phyloP scores from a whole-genome alignment of 2,797 vertebrate species.

The Cichlasoma orientale region DNA sequence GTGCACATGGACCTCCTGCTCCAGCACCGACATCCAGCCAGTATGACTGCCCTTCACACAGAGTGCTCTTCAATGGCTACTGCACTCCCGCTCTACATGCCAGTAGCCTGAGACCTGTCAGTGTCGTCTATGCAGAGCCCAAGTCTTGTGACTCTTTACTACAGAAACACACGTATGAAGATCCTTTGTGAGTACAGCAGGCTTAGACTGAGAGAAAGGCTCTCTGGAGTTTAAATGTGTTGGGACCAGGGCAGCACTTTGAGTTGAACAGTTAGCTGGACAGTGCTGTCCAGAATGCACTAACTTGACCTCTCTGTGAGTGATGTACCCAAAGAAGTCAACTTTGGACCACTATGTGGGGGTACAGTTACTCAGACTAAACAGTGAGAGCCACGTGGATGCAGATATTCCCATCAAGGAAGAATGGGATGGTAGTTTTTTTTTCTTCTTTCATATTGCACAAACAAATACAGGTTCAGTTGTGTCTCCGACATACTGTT shows the following conservation, averaged over 20 bases:
- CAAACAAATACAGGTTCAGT: slow-evolving; percentile 32
- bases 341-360: slow-evolving; percentile 23
- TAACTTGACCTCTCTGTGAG: slow-evolving; percentile 12
- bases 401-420: slow-evolving; percentile 35
- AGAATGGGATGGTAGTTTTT: slow-evolving; percentile 8
- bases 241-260: slow-evolving; percentile 13
- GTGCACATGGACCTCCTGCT: slow-evolving; percentile 11
- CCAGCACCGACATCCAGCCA: slow-evolving; percentile 5
- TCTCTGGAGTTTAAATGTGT: slow-evolving; percentile 12
- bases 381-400: slow-evolving; percentile 40
- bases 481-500: slow-evolving; percentile 48
- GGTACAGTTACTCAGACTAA: slow-evolving; percentile 8
- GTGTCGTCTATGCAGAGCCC: slow-evolving; percentile 65
- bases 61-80: slow-evolving; percentile 76
- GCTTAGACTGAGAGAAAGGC: slow-evolving; percentile 22
- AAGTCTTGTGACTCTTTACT: slow-evolving; percentile 61
- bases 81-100: slow-evolving; percentile 70
- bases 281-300: slow-evolving; percentile 31
- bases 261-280: slow-evolving; percentile 26
- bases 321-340: slow-evolving; percentile 15
- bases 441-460: slow-evolving; percentile 20
- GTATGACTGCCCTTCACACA: slow-evolving; percentile 82
- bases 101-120: slow-evolving; percentile 31
- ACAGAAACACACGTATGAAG: slow-evolving; percentile 62
- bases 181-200: slow-evolving; percentile 56